Evolutionary conservation across 1,140 invertebrate species (phyloP).

Genomic region (Pseudoatta argentina): DNA sequence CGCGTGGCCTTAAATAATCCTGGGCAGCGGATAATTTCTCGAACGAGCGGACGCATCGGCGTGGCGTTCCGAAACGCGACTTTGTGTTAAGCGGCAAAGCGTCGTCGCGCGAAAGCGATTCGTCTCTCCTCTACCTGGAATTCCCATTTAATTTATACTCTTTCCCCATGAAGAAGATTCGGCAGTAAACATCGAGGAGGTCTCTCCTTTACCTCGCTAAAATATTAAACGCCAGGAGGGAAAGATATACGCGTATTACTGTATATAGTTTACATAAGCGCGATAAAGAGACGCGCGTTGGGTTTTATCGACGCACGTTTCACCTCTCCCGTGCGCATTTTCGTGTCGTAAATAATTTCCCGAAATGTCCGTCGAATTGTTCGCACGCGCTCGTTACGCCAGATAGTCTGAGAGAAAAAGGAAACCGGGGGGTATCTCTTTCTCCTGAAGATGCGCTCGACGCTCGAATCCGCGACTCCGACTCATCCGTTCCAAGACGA

Average conservation of each 20-base stretch:
- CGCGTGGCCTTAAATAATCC: constrained; percentile 53
- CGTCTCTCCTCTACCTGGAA: constrained; percentile 24
- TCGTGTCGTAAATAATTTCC: constrained; percentile 46
- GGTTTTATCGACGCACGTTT: constrained; percentile 45
- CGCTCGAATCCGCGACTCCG: constrained; percentile 44
- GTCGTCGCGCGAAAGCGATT: constrained; percentile 42
- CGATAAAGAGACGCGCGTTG: constrained; percentile 38
- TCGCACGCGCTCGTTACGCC: constrained; percentile 45
- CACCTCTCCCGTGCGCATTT: background rate
- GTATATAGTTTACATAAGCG: constrained; percentile 34
- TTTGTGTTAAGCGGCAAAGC: background rate
- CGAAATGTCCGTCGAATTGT: constrained; percentile 41
- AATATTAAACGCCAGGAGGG: constrained; percentile 37
- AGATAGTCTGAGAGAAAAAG: background rate
- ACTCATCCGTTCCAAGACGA: constrained; percentile 65
- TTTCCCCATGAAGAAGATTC: constrained; percentile 1
- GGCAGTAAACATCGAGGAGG: constrained; percentile 34
- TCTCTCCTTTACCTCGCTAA: constrained; percentile 21
- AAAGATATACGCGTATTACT: constrained; percentile 21
- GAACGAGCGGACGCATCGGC: background rate
- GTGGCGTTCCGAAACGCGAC: background rate
- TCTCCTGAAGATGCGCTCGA: constrained; percentile 1
- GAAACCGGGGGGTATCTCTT: background rate
- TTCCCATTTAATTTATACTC: constrained; percentile 49
- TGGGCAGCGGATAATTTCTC: constrained; percentile 41